Evolutionary conservation across 2,113 vertebrate species (phyloP).

Genomic region (Erythrolamprus reginae): DNA sequence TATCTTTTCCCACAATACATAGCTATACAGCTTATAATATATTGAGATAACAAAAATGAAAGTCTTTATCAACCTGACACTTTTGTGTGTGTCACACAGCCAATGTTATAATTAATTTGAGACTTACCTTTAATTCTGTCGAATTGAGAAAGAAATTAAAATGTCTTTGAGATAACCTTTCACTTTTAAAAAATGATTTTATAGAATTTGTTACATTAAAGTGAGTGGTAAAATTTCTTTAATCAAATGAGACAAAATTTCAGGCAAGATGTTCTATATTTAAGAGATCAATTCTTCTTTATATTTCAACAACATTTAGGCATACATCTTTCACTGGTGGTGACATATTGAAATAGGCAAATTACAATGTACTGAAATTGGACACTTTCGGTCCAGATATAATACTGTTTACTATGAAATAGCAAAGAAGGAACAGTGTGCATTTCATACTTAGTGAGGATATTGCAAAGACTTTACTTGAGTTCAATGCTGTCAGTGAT

Average conservation of each 20-base stretch:
- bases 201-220: neutral
- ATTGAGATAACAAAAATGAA: slow-evolving; percentile 17
- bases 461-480: neutral
- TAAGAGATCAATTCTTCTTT: neutral
- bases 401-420: neutral
- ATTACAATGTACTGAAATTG: neutral
- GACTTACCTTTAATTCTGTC: slow-evolving; percentile 15
- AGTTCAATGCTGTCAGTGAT: neutral
- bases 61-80: slow-evolving; percentile 14
- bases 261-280: neutral
- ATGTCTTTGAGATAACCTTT: slow-evolving; percentile 21
- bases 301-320: slow-evolving; percentile 18
- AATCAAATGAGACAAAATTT: neutral
- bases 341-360: neutral
- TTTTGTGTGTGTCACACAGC: slow-evolving; percentile 32
- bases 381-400: neutral
- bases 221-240: neutral
- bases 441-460: neutral
- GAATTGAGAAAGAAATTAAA: slow-evolving; percentile 41
- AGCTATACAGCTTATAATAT: neutral
- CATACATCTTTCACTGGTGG: slow-evolving; percentile 12
- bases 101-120: slow-evolving; percentile 34
- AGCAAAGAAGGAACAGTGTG: neutral
- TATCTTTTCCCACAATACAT: neutral
- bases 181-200: slow-evolving; percentile 29